Percentiles rank a stretch among this genome's conserved stretches.
Evolutionary conservation across 2,797 vertebrate genomes (phyloP).

Genomic region (Mormyrus proboscirostris): DNA sequence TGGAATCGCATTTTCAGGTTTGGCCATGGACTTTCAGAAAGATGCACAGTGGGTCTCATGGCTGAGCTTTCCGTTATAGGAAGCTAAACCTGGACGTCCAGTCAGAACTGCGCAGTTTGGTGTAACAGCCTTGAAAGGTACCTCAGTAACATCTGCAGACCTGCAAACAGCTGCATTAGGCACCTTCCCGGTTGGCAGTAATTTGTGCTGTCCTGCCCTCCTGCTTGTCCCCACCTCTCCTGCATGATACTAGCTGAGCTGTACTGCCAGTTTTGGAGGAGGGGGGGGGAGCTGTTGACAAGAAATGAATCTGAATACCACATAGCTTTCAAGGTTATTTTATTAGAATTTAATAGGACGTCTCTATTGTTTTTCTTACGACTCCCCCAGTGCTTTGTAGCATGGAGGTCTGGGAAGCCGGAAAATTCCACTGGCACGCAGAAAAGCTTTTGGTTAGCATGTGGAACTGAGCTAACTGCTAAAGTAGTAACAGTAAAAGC

Average conservation of each 20-base stretch:
- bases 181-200: background rate
- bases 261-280: background rate
- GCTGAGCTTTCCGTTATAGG: background rate
- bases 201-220: background rate
- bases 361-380: background rate
- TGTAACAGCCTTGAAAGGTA: background rate
- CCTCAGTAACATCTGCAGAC: background rate
- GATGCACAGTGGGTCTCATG: background rate
- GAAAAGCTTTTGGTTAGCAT: background rate
- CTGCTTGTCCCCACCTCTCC: background rate
- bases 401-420: background rate
- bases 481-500: background rate
- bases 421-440: background rate
- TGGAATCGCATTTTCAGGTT: background rate
- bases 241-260: background rate
- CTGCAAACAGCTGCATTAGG: background rate
- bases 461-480: background rate
- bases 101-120: background rate
- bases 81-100: background rate
- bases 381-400: background rate
- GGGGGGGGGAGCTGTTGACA: background rate
- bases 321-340: background rate
- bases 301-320: background rate
- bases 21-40: background rate
- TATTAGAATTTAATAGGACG: background rate